phyloP scores from a whole-genome alignment of 2,113 vertebrate species.

The Ptilonorhynchus violaceus region DNA sequence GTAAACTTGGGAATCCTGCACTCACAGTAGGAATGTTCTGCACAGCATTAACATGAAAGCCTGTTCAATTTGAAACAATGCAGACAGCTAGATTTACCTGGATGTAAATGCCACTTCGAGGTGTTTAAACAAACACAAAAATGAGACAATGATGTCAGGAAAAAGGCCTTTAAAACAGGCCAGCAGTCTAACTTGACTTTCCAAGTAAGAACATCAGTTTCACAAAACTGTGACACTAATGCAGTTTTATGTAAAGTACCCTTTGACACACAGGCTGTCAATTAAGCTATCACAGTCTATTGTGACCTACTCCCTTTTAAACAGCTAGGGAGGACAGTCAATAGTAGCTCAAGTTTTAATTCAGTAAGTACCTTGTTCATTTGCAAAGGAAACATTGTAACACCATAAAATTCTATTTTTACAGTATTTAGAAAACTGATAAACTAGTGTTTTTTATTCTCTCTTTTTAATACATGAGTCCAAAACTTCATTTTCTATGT shows the following conservation, averaged over 20 bases:
- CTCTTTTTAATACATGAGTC: constrained; percentile 24
- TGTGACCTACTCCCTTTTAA: constrained; percentile 55
- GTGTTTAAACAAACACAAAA: constrained; percentile 68
- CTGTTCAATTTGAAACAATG: constrained; percentile 45
- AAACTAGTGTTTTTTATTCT: constrained; percentile 7
- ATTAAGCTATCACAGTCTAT: constrained; percentile 73
- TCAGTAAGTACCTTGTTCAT: constrained; percentile 65
- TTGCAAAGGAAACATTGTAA: constrained; percentile 59
- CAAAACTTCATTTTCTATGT: constrained; percentile 3
- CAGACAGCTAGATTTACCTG: constrained; percentile 61
- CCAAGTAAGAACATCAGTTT: constrained; percentile 79
- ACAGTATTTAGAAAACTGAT: constrained; percentile 47
- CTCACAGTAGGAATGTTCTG: constrained; percentile 67
- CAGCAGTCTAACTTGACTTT: constrained; percentile 73
- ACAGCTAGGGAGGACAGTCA: constrained; percentile 44
- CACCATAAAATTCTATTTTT: constrained; percentile 49
- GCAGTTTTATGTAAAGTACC: constrained; percentile 74
- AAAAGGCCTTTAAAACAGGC: constrained; percentile 83
- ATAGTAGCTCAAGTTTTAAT: constrained; percentile 69
- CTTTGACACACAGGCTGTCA: constrained; percentile 75
- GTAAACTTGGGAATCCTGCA: constrained; percentile 64
- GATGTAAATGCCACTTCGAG: constrained; percentile 59
- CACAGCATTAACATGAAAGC: constrained; percentile 65
- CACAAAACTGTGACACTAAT: constrained; percentile 77
- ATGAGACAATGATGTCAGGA: constrained; percentile 56